A percentile compares a stretch with the other conserved stretches of the same genome.
Evolutionary conservation across 2,113 vertebrate species (phyloP).

Genomic region (Scartelaos histophorus): DNA sequence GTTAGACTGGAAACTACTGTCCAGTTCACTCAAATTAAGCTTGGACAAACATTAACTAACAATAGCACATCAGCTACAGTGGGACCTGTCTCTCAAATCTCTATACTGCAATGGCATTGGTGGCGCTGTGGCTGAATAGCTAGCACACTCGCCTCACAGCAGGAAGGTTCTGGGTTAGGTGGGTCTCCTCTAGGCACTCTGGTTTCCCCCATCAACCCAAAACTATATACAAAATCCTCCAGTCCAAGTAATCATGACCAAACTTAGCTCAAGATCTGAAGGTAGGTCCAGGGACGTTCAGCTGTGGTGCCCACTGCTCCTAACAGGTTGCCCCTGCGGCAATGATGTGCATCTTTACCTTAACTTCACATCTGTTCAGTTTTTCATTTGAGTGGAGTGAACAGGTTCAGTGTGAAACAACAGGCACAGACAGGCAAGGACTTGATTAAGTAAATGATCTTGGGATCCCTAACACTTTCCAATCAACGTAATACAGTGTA

Average conservation of each 20-base stretch:
- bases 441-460: not conserved
- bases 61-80: not conserved
- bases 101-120: not conserved
- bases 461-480: not conserved
- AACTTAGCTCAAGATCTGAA: too few relatives aligned
- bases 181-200: too few relatives aligned
- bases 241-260: too few relatives aligned
- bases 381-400: not conserved
- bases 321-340: too few relatives aligned
- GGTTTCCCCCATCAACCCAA: too few relatives aligned
- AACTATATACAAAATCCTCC: too few relatives aligned
- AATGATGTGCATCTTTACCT: too few relatives aligned
- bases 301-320: too few relatives aligned
- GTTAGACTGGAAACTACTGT: not conserved
- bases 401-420: not conserved
- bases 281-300: too few relatives aligned
- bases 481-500: not conserved
- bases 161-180: too few relatives aligned
- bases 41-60: not conserved
- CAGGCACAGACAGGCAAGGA: not conserved
- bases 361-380: not conserved
- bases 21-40: not conserved
- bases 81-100: not conserved
- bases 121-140: not conserved
- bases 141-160: not conserved